Percentiles rank a stretch among this genome's conserved stretches.
These are phyloP conservation scores for Phenganax stokvisi DNA, from an alignment of 92 coral and sea anemone species.

Conservation along the genomic window DNA sequence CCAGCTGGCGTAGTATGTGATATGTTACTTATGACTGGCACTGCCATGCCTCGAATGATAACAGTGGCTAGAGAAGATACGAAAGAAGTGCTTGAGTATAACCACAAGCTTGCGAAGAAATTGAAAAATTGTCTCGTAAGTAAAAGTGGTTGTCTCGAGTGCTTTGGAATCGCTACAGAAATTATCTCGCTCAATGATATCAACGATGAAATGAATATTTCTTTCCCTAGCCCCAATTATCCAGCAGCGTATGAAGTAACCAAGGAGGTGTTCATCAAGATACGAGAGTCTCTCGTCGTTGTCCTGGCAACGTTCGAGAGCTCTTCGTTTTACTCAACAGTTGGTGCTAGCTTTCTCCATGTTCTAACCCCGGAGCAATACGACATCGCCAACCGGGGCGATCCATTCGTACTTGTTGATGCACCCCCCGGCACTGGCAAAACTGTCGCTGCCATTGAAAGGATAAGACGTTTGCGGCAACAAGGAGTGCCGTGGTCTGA, in stretches of 20 bases:
- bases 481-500: background rate
- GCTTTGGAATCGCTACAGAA: slow-evolving; percentile 11
- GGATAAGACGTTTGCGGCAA: slow-evolving; percentile 1
- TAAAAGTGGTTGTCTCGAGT: slow-evolving; percentile 35
- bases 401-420: background rate
- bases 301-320: slow-evolving; percentile 16
- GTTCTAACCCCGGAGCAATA: slow-evolving; percentile 40
- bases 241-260: slow-evolving; percentile 16
- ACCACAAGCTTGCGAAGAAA: slow-evolving; percentile 13
- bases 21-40: slow-evolving; percentile 13
- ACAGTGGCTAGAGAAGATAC: background rate
- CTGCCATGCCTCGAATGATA: slow-evolving; percentile 24
- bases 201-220: background rate
- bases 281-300: slow-evolving; percentile 17
- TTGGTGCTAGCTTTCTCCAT: background rate
- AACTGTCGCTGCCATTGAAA: no score
- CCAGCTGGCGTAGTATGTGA: slow-evolving; percentile 1
- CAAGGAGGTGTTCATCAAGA: background rate
- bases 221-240: background rate
- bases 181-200: background rate
- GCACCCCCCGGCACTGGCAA: no score
- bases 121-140: slow-evolving; percentile 15
- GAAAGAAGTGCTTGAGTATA: background rate
- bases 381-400: background rate
- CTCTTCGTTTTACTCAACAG: background rate